phyloP scores from a whole-genome alignment of 2,113 vertebrate species.

The Cephalophus harveyi region DNA sequence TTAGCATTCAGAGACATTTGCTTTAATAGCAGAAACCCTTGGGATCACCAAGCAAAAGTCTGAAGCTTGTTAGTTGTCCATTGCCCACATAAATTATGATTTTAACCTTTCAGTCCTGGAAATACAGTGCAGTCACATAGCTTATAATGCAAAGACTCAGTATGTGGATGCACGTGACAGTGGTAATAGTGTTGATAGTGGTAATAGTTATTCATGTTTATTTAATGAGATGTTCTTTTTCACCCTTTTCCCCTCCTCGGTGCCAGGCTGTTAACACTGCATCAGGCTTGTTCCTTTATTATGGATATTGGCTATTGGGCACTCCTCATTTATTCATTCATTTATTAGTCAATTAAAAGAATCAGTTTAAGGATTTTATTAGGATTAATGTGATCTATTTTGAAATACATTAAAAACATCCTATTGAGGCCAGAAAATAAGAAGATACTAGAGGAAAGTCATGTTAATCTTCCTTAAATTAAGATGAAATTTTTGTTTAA shows the following conservation, averaged over 20 bases:
- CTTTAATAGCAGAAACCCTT: background rate
- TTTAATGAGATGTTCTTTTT: background rate
- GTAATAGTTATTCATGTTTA: background rate
- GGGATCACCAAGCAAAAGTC: background rate
- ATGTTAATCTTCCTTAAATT: background rate
- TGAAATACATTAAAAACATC: background rate
- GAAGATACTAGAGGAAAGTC: background rate
- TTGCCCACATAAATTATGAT: background rate
- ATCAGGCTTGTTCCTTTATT: background rate
- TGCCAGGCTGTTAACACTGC: too few relatives aligned
- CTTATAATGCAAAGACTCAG: background rate
- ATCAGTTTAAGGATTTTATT: background rate
- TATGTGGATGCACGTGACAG: background rate
- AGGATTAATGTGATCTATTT: background rate
- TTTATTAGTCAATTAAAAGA: background rate
- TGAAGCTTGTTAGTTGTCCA: background rate
- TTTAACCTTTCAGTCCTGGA: background rate
- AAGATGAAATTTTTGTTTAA: background rate
- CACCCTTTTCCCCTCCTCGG: rapidly evolving
- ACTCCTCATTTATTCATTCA: background rate
- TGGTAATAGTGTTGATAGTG: background rate
- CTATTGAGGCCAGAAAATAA: background rate
- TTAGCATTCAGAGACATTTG: background rate
- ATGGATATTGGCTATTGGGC: background rate
- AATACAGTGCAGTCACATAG: background rate